These are phyloP conservation scores for Drymonia ruficornis DNA, from an alignment of 2,888 invertebrate genomes.

Conservation along the genomic window DNA sequence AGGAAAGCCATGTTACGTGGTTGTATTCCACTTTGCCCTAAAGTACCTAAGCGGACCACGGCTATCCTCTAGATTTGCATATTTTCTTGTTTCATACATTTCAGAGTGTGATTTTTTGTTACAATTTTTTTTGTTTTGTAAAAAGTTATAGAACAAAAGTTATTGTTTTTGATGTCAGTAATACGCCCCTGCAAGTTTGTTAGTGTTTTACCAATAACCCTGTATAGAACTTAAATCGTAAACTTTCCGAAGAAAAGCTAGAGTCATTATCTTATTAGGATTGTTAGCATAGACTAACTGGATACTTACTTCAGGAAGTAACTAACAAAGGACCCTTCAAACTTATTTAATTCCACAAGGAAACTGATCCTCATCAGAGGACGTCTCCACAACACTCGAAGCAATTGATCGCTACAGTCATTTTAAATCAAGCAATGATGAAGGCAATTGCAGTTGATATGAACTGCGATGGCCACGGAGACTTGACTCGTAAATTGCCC, in stretches of 20 bases:
- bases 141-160: no score
- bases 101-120: no score
- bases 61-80: no score
- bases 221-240: no score
- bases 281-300: background rate
- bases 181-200: no score
- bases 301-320: conserved; percentile 3
- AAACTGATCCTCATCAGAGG: conserved; percentile 7
- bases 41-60: no score
- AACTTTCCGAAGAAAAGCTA: background rate
- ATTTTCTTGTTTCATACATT: no score
- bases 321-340: background rate
- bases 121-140: no score
- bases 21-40: no score
- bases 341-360: background rate
- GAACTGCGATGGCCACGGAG: conserved; percentile 34
- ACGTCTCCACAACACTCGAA: conserved; percentile 16
- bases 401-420: conserved; percentile 19
- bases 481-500: conserved; percentile 39
- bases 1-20: no score
- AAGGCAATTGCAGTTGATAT: conserved; percentile 37
- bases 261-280: background rate
- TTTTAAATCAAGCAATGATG: conserved; percentile 35
- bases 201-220: no score
- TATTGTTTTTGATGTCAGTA: no score